Evolutionary conservation across 1,140 invertebrate species (phyloP).

Genomic region (Pteromalus puparum): DNA sequence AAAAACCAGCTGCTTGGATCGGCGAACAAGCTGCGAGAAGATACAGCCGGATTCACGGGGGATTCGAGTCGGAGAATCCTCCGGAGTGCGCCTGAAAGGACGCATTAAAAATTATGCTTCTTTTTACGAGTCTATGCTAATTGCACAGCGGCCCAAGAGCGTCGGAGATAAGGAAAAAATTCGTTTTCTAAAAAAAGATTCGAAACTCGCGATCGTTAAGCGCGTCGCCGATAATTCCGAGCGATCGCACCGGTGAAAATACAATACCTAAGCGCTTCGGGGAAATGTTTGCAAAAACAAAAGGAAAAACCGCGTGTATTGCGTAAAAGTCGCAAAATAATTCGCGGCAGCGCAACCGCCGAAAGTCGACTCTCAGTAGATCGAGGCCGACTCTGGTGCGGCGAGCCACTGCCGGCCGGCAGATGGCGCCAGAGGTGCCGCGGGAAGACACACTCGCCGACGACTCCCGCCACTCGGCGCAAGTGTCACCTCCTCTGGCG

Average conservation of each 20-base stretch:
- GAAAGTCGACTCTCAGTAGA: not conserved
- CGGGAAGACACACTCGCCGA: no score
- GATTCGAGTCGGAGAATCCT: no score
- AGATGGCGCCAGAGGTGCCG: constrained; percentile 1
- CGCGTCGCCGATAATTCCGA: no score
- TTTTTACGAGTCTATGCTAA: not conserved
- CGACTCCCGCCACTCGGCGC: not conserved
- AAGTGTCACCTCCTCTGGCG: constrained; percentile 1
- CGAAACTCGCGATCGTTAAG: not conserved
- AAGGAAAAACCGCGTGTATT: not conserved
- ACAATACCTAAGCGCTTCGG: no score
- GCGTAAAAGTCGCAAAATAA: not conserved
- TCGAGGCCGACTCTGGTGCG: not conserved
- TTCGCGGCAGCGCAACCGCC: no score
- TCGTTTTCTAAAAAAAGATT: not conserved
- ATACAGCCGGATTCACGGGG: no score
- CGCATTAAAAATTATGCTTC: no score
- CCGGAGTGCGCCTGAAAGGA: no score
- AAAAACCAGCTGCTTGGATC: no score
- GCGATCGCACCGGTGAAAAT: no score
- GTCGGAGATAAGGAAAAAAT: not conserved
- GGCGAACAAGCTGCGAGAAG: no score
- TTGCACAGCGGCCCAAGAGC: not conserved
- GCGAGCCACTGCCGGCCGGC: not conserved
- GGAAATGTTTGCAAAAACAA: no score